Evolutionary conservation across 1,140 invertebrate genomes (phyloP).

Genomic region (Hermetia illucens): DNA sequence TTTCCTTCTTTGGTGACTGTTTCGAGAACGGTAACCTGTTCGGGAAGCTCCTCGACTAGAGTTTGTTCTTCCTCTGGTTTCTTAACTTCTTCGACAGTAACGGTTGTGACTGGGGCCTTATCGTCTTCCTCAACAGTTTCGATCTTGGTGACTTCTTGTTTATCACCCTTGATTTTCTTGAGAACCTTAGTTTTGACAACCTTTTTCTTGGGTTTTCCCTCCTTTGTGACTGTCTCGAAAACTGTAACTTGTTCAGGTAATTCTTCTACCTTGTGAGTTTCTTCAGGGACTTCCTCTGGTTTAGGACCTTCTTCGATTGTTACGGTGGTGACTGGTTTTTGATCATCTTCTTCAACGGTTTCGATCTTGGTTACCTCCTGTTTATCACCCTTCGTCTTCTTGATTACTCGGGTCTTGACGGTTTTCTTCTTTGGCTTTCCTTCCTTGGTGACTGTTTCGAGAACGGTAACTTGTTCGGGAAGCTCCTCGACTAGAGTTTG

Average conservation of each 20-base stretch:
- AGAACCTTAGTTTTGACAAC: slow-evolving; percentile 25
- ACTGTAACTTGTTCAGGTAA: slow-evolving; percentile 11
- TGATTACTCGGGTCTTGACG: slow-evolving; percentile 13
- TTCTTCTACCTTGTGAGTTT: slow-evolving; percentile 7
- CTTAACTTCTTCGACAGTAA: slow-evolving; percentile 16
- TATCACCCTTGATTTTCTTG: slow-evolving; percentile 20
- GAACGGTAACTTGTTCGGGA: slow-evolving; percentile 18
- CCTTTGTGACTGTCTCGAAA: slow-evolving; percentile 18
- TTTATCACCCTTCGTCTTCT: slow-evolving; percentile 22
- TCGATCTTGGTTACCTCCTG: slow-evolving; percentile 26
- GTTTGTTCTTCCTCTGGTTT: slow-evolving; percentile 16
- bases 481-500: slow-evolving; percentile 14
- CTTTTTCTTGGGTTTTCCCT: slow-evolving; percentile 26
- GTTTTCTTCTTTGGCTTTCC: slow-evolving; percentile 18
- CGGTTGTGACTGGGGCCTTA: slow-evolving; percentile 12
- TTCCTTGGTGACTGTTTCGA: slow-evolving; percentile 13
- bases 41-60: slow-evolving; percentile 22
- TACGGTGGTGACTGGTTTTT: slow-evolving; percentile 19
- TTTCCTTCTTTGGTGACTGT: slow-evolving; percentile 8
- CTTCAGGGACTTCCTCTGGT: slow-evolving; percentile 12
- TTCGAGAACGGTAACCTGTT: slow-evolving; percentile 14
- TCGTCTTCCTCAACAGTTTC: slow-evolving; percentile 21
- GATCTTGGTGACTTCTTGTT: slow-evolving; percentile 21
- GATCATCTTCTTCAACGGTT: slow-evolving; percentile 16
- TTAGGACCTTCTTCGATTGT: slow-evolving; percentile 14